These are phyloP conservation scores for Lagodon rhomboides DNA, from an alignment of 2,797 vertebrate genomes.

Conservation along the genomic window DNA sequence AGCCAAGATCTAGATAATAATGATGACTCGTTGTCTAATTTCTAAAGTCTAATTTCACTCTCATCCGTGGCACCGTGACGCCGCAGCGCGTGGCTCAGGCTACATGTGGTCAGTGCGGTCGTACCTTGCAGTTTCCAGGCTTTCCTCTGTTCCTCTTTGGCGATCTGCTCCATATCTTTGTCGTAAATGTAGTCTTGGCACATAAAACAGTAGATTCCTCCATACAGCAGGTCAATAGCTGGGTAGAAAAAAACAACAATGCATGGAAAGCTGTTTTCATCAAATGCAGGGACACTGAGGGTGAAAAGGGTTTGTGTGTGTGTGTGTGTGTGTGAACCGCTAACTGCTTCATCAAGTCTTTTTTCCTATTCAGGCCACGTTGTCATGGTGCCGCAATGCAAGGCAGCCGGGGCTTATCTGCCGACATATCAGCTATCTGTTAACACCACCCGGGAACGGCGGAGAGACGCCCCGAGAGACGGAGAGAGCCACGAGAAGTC, in stretches of 20 bases:
- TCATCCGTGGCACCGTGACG: neutral
- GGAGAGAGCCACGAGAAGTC: constrained; percentile 1
- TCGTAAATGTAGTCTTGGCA: constrained; percentile 99
- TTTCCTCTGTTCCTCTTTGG: constrained; percentile 99
- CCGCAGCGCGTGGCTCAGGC: neutral
- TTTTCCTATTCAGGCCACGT: constrained; percentile 33
- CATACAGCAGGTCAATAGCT: constrained; percentile 97
- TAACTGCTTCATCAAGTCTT: constrained; percentile 22
- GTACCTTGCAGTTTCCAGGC: constrained; percentile 99
- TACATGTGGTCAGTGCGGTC: neutral
- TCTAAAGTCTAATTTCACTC: too few relatives aligned
- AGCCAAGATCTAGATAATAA: neutral
- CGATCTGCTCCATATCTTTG: constrained; percentile 99
- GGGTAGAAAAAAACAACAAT: constrained; percentile 38
- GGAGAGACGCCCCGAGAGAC: neutral
- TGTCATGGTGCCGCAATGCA: constrained; percentile 37
- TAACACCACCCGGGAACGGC: constrained; percentile 32
- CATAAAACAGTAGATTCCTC: constrained; percentile 98
- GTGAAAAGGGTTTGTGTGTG: constrained; percentile 13
- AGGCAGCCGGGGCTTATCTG: constrained; percentile 47
- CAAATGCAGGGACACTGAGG: neutral
- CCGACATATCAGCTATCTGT: constrained; percentile 54
- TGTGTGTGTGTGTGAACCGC: constrained; percentile 1
- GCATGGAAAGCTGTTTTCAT: neutral
- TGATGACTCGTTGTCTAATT: too few relatives aligned